Percentiles rank a stretch among this genome's conserved stretches.
Conservation (phyloP, 2,797 vertebrate genomes). For the Lycodopsis pacificus region DNA sequence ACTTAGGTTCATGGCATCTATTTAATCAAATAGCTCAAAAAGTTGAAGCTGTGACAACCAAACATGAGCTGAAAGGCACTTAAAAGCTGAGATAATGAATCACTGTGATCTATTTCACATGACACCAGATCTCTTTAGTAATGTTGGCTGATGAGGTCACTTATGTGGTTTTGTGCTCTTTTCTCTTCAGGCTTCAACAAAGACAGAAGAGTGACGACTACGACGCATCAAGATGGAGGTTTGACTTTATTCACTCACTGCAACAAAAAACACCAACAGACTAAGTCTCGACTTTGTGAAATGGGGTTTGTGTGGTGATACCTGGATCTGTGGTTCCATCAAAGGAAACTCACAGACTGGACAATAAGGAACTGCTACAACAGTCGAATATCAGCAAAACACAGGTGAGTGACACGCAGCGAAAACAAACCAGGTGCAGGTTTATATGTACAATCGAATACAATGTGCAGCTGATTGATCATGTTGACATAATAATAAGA, state of each 20-base stretch:
- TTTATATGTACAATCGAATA: not conserved
- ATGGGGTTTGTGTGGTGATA: not conserved
- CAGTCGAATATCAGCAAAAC: not conserved
- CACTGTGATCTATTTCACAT: not conserved
- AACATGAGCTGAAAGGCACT: not conserved
- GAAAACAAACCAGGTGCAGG: not conserved
- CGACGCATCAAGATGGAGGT: not conserved
- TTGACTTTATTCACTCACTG: slow-evolving; percentile 9
- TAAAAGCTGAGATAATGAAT: not conserved
- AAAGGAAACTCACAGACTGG: not conserved
- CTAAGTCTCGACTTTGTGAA: not conserved
- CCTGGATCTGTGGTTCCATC: not conserved
- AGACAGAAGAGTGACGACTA: slow-evolving; percentile 66
- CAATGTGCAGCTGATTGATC: not conserved
- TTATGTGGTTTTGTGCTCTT: not conserved
- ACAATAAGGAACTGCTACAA: not conserved
- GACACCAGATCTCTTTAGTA: not conserved
- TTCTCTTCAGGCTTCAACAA: slow-evolving; percentile 56
- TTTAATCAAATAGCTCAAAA: not conserved
- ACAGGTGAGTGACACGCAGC: slow-evolving; percentile 1
- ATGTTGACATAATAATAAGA: not conserved
- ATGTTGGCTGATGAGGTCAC: not conserved
- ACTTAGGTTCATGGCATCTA: not conserved
- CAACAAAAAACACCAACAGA: not conserved
- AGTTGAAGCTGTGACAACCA: not conserved